Conservation (phyloP, 2,113 vertebrate species). For the Colius striatus region DNA sequence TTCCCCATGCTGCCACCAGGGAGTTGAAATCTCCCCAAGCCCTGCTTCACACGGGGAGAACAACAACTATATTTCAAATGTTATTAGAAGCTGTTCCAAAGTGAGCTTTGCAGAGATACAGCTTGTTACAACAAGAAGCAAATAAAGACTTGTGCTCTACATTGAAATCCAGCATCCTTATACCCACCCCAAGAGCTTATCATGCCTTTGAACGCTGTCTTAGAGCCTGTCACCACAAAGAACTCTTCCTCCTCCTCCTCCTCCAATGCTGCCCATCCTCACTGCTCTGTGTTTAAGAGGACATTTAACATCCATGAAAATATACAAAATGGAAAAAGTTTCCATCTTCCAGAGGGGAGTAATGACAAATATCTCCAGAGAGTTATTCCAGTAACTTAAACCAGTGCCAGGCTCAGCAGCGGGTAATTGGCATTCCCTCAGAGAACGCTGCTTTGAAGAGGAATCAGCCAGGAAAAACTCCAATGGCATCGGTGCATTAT, state of each 20-base stretch:
- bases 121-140: neutral
- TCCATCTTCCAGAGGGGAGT: neutral
- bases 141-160: neutral
- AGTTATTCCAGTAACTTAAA: neutral
- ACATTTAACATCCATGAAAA: neutral
- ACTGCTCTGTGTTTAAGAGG: neutral
- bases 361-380: neutral
- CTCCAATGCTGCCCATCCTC: neutral
- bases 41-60: neutral
- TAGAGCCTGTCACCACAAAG: neutral
- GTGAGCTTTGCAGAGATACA: rapidly evolving
- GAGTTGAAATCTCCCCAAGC: neutral
- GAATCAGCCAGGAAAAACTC: neutral
- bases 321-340: neutral
- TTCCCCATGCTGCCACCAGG: neutral
- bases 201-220: neutral
- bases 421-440: neutral
- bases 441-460: neutral
- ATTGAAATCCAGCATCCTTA: neutral
- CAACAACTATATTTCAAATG: neutral
- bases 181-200: neutral
- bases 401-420: neutral
- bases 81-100: neutral
- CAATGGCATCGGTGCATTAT: neutral
- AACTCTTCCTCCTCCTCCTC: neutral